Evolutionary conservation across 2,797 vertebrate species (phyloP), one percentile per base, ranked within the genome.

Genomic region (Coregonus sp.): DNA sequence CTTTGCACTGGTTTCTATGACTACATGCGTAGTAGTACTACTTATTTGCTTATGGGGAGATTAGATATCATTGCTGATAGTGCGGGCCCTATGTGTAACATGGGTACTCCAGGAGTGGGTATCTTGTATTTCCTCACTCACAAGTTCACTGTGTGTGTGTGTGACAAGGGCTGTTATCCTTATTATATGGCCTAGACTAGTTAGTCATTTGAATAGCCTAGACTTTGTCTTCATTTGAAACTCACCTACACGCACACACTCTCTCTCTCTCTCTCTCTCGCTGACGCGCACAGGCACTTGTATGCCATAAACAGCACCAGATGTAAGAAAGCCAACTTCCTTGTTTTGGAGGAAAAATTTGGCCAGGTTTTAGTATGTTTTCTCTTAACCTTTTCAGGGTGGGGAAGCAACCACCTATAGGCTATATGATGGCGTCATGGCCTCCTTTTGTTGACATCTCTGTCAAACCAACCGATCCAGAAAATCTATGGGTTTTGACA

Each of bases 271-370:
- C 61, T 20, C 20, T 20, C 9, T 1, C 12, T 20, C 59, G 0
- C 59, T 20, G 18, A 0, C 15, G 2, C 12, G 11, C 29, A 15
- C 29, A 0, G 25, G 14, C 29, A 67, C 20, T 11, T 4, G 66
- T 80, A 76, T 69, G 73, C 83, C 47, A 67, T 84, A 88, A 89
- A 83, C 31, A 37, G 37, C 74, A 78, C 63, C 81, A 86, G 81
- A 82, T 90, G 81, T 82, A 70, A 76, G 31, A 82, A 31, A 71
- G 25, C 2, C 14, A 37, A 72, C 80, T 85, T 86, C 85, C 84
- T 77, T 81, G 68, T 74, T 81, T 79, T 72, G 69, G 70, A 72
- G 20, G 71, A 61, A 9, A 81, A 73, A 72, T 75, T 52, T 78
- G 40, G 9, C 40, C 40, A 73, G 72, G 76, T 54, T 78, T 20